Conservation (phyloP, 2,888 invertebrate genomes). For the Psococerastis gibbosa region DNA sequence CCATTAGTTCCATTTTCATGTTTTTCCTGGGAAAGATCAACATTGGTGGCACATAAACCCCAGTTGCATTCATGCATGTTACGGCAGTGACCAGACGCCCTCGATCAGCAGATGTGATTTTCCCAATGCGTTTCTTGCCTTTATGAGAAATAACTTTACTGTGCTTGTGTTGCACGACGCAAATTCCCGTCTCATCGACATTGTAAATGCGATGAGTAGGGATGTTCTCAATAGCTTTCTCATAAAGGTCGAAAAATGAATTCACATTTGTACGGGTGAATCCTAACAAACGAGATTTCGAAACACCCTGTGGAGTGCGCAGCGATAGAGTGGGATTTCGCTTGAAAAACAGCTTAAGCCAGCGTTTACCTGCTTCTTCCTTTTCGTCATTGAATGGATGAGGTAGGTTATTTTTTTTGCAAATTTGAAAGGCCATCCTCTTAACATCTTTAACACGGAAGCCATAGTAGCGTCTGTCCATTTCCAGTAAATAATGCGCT, state of each 20-base stretch:
- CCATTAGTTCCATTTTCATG: slow-evolving; percentile 20
- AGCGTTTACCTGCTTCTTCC: slow-evolving; percentile 13
- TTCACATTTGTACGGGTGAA: slow-evolving; percentile 15
- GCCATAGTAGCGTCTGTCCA: slow-evolving; percentile 14
- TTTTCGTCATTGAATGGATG: slow-evolving; percentile 14
- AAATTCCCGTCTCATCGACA: slow-evolving; percentile 23
- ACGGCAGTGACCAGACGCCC: slow-evolving; percentile 20
- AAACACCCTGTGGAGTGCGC: slow-evolving; percentile 13
- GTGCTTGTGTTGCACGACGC: slow-evolving; percentile 20
- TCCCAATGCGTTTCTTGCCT: slow-evolving; percentile 22
- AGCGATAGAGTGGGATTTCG: slow-evolving; percentile 14
- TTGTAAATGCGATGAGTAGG: slow-evolving; percentile 21
- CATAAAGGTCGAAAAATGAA: slow-evolving; percentile 13
- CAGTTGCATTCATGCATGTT: slow-evolving; percentile 20
- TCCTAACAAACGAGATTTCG: slow-evolving; percentile 13
- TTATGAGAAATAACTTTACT: slow-evolving; percentile 19
- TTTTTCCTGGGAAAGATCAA: slow-evolving; percentile 22
- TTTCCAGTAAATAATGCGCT: slow-evolving; percentile 12
- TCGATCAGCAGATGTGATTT: slow-evolving; percentile 22
- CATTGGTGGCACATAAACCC: slow-evolving; percentile 21
- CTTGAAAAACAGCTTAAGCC: slow-evolving; percentile 15
- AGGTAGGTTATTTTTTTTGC: slow-evolving; percentile 14
- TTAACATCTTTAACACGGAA: slow-evolving; percentile 13
- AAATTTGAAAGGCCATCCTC: slow-evolving; percentile 14
- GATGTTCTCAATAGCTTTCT: slow-evolving; percentile 16